phyloP scores from a whole-genome alignment of 2,113 vertebrate species.

The Calonectris borealis region DNA sequence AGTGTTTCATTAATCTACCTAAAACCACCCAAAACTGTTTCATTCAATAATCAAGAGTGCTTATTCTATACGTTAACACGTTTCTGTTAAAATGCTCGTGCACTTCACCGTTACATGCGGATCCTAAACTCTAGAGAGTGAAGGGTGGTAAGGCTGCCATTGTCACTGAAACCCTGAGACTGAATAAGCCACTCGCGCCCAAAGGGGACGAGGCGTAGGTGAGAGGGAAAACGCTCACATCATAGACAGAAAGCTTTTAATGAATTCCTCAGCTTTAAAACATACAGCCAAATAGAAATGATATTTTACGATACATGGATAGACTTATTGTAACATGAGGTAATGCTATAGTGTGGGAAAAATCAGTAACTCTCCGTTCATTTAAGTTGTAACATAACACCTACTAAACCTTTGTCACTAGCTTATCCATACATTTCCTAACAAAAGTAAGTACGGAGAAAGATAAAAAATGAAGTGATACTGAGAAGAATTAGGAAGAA shows the following conservation, averaged over 20 bases:
- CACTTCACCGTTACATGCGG: neutral
- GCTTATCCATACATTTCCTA: neutral
- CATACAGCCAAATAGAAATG: neutral
- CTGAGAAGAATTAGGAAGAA: neutral
- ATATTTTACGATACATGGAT: neutral
- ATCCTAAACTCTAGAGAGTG: neutral
- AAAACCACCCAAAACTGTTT: neutral
- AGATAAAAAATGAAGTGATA: neutral
- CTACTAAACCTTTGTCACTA: neutral
- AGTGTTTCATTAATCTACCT: neutral
- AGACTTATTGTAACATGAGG: neutral
- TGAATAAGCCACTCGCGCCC: neutral
- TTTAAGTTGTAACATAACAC: neutral
- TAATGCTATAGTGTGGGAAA: neutral
- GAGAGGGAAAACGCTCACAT: neutral
- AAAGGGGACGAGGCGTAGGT: neutral
- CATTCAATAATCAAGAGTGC: neutral
- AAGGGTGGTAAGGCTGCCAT: neutral
- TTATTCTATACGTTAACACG: neutral
- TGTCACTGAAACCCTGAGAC: neutral
- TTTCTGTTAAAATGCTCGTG: neutral
- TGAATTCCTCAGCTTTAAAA: neutral
- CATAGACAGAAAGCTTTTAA: neutral
- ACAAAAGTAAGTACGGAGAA: neutral
- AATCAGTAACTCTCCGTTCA: neutral